Conservation (phyloP, 2,888 invertebrate species). For the Phorcus lineatus region DNA sequence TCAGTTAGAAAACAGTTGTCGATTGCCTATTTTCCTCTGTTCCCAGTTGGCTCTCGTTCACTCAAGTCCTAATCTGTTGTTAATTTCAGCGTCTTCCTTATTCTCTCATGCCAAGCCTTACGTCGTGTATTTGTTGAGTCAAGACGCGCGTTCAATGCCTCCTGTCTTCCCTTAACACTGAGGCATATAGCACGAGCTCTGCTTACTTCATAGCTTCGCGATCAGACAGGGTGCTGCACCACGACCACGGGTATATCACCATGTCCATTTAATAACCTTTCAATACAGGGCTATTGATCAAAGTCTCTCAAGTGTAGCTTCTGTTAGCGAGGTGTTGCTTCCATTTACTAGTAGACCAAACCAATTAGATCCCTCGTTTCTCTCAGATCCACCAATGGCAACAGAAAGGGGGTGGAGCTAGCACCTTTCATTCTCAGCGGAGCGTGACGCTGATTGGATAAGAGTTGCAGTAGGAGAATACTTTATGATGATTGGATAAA, state of each 20-base stretch:
- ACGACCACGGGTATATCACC: not conserved
- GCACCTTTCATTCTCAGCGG: not conserved
- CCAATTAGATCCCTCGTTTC: not conserved
- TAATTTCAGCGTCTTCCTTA: too few species aligned
- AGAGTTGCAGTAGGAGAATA: not conserved
- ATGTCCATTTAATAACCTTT: constrained; percentile 19
- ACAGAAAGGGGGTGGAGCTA: not conserved
- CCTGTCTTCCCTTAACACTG: too few species aligned
- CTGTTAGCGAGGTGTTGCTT: constrained; percentile 8
- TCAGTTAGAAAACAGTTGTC: too few species aligned
- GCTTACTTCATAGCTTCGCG: too few species aligned
- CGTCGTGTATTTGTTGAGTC: too few species aligned
- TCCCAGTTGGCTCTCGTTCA: too few species aligned
- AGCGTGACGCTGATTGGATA: not conserved
- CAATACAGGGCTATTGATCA: constrained; percentile 9
- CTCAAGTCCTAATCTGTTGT: too few species aligned
- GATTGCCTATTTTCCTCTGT: too few species aligned
- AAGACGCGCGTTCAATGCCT: too few species aligned
- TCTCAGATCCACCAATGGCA: not conserved
- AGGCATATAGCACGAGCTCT: too few species aligned
- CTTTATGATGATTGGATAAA: not conserved
- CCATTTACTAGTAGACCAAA: constrained; percentile 2
- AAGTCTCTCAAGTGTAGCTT: not conserved
- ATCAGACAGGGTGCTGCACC: too few species aligned
- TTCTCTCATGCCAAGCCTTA: too few species aligned